Base-by-base conservation (phyloP, 1,140 invertebrate species). In the Solen grandis region DNA sequence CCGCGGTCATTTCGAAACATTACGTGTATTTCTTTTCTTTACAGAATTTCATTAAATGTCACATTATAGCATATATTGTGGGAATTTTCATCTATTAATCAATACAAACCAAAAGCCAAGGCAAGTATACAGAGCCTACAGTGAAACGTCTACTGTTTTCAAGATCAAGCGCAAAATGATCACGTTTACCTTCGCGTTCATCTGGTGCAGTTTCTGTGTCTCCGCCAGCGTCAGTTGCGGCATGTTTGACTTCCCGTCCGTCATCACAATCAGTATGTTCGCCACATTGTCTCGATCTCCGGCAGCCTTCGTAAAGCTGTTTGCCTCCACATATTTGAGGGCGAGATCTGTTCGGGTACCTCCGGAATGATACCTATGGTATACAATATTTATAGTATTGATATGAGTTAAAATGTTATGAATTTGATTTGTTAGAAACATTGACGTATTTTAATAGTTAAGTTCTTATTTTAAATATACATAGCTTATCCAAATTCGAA, bases 251-350 rank as follows among this genome's bases (percentile, higher is more conserved):
- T 82, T 66, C 16, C 86, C 86, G 55, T 87, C 86, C 2, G 86
- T 87, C 60, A 87, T 75, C 10, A 87, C 84, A 66, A 87, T 86
- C 13, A 83, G 72, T 54, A 87, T 86, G 79, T 87, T 87, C 29
- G 85, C 81, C 13, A 87, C 85, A 0, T 57, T 19, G 66, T 75
- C 72, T 3, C 86, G 41, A 59, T 87, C 85, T 5, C 87, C 87
- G 29, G 84, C 63, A 14, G 81, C 25, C 19, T 69, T 69, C 0
- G 84, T 85, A 62, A 88, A 87, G 27, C 81, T 84, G 59, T 84
- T 84, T 19, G 78, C 63, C 19, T 78, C 65, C 5, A 85, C 52
- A 69, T 85, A 87, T 35, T 82, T 59, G 36, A 88, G 55, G 16
- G 85, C 87, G 2, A 79, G 36, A 19, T 69, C 84, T 1, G 87